phyloP scores from a whole-genome alignment of 2,113 vertebrate genomes.

The Chaenocephalus aceratus region DNA sequence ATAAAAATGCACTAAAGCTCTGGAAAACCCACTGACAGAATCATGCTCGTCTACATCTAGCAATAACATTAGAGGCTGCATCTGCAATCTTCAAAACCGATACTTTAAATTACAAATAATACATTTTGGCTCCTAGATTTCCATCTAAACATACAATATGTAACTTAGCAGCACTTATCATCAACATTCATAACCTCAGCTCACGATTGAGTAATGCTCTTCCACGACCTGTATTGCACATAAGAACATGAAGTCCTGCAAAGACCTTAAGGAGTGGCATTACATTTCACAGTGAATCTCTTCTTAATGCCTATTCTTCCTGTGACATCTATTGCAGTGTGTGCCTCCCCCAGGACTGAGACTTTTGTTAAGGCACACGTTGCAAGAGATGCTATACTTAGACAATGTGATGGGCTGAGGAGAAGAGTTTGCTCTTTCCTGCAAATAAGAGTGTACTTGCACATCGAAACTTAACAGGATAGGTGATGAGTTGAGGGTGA shows the following conservation, averaged over 20 bases:
- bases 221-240: constrained; percentile 74
- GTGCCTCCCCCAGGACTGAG: constrained; percentile 48
- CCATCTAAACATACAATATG: constrained; percentile 69
- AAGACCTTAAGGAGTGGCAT: constrained; percentile 35
- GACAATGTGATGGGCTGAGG: constrained; percentile 63
- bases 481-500: too few species aligned
- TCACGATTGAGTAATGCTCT: constrained; percentile 48
- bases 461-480: too few species aligned
- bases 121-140: constrained; percentile 75
- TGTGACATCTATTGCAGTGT: constrained; percentile 66
- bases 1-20: constrained; percentile 63
- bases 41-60: constrained; percentile 67
- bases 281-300: constrained; percentile 49
- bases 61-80: constrained; percentile 62
- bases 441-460: too few species aligned
- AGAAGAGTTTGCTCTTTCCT: constrained; percentile 40
- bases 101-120: constrained; percentile 74
- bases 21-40: constrained; percentile 68
- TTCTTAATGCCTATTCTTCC: constrained; percentile 24
- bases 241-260: constrained; percentile 48
- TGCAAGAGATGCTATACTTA: constrained; percentile 65
- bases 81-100: constrained; percentile 58
- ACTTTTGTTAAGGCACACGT: constrained; percentile 61
- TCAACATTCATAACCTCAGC: constrained; percentile 69
- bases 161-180: constrained; percentile 80